Base-by-base conservation (phyloP, 1,140 invertebrate genomes). In the Helicoverpa zea region DNA sequence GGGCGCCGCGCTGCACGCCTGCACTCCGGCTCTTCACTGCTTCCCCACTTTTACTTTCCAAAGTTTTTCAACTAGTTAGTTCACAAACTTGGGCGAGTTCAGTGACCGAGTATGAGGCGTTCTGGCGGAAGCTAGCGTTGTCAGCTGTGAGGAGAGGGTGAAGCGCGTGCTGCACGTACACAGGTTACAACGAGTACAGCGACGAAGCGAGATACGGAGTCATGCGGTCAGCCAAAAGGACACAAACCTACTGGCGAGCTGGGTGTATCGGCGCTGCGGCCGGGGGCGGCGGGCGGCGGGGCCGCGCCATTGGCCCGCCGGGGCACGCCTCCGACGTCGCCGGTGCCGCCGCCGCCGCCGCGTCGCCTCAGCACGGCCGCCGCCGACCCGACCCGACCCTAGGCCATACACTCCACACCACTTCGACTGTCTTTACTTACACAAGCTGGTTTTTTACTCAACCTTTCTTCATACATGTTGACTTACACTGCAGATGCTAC, bases 151-250 rank as follows among this genome's bases (percentile, higher is more conserved):
- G 83, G 83, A 80, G 77, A 77, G 66, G 85, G 78, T 87, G 89
- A 94, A 94, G 93, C 93, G 91, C 91, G 93, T 91, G 90, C 84
- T 89, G 89, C 84, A 89, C 89, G 84, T 87, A 88, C 86, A 90
- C 86, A 86, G 89, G 86, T 93, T 92, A 93, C 91, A 90, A 92
- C 89, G 88, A 93, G 92, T 92, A 91, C 93, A 92, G 94, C 94
- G 90, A 92, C 94, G 92, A 95, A 95, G 95, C 95, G 90, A 94
- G 86, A 95, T 94, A 94, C 94, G 94, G 92, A 95, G 95, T 94
- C 94, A 95, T 95, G 95, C 95, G 95, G 95, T 95, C 95, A 95
- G 94, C 95, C 94, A 94, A 95, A 94, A 94, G 94, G 94, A 95
- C 94, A 93, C 93, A 94, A 95, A 95, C 95, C 95, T 95, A 95